Evolutionary conservation across 2,113 vertebrate species (phyloP).

Genomic region (Pandion haliaetus): DNA sequence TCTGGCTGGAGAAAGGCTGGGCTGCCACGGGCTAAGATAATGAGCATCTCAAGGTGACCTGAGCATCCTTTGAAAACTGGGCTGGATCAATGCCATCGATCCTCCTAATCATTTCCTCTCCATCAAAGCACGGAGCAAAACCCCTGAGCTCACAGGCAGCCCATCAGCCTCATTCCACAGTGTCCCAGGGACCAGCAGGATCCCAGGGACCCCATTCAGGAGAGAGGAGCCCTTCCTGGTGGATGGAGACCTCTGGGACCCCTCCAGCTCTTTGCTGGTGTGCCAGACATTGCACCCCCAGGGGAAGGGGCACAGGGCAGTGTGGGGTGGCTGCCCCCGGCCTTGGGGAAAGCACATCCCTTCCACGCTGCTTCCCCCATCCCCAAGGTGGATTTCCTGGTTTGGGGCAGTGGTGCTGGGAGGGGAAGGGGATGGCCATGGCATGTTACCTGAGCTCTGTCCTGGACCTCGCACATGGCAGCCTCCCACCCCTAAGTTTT

Average conservation of each 20-base stretch:
- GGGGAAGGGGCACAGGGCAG: background rate
- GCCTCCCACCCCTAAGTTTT: background rate
- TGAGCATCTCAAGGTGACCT: background rate
- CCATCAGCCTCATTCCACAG: background rate
- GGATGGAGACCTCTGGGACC: background rate
- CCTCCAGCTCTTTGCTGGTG: background rate
- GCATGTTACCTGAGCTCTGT: background rate
- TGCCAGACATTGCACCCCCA: background rate
- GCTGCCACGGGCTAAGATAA: background rate
- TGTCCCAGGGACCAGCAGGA: background rate
- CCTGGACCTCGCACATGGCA: rapidly evolving
- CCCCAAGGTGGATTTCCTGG: rapidly evolving
- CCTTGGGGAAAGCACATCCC: background rate
- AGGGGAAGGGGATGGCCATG: background rate
- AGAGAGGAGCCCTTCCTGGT: background rate
- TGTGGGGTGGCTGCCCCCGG: too few relatives aligned
- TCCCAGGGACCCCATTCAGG: background rate
- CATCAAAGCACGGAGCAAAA: background rate
- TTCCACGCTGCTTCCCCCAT: background rate
- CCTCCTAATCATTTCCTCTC: background rate
- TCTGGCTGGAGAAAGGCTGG: background rate
- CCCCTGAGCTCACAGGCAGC: background rate
- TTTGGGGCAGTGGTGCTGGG: background rate
- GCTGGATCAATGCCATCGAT: background rate
- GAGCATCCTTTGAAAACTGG: background rate